These are phyloP conservation scores for Vannuccia rotundouncinata DNA, from an alignment of 2,888 invertebrate species.

Conservation along the genomic window DNA sequence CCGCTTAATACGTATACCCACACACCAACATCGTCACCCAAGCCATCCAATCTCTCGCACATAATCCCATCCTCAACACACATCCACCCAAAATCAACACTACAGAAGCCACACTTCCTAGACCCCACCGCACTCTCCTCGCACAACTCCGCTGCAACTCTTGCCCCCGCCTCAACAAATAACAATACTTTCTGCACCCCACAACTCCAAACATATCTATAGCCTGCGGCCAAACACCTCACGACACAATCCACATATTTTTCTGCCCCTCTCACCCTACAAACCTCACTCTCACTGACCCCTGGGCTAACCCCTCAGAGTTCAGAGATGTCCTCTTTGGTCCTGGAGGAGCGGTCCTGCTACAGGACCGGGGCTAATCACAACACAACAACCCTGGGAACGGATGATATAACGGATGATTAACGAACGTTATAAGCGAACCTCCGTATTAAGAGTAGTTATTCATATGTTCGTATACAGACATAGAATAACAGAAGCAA, in stretches of 20 bases:
- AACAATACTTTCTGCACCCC: not conserved
- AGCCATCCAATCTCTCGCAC: not conserved
- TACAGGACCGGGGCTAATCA: conserved; percentile 16
- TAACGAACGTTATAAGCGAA: too few species aligned
- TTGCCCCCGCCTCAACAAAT: conserved; percentile 1
- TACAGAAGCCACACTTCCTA: not conserved
- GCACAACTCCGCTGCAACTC: conserved; percentile 22
- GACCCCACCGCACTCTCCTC: not conserved
- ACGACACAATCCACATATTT: not conserved
- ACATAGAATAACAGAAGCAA: too few species aligned
- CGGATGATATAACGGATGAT: too few species aligned
- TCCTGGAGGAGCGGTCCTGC: not conserved
- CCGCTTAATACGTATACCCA: too few species aligned
- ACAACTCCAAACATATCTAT: not conserved
- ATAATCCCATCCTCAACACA: not conserved
- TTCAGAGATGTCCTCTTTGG: not conserved
- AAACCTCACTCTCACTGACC: conserved; percentile 7
- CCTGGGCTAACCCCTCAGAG: not conserved
- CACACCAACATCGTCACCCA: not conserved
- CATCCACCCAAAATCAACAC: not conserved
- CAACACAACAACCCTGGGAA: not conserved
- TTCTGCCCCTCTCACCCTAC: conserved; percentile 6
- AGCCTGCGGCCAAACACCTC: not conserved
- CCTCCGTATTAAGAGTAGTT: too few species aligned
- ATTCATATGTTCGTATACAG: too few species aligned